Base-by-base conservation (phyloP, 2,113 vertebrate genomes). In the Mesitornis unicolor region DNA sequence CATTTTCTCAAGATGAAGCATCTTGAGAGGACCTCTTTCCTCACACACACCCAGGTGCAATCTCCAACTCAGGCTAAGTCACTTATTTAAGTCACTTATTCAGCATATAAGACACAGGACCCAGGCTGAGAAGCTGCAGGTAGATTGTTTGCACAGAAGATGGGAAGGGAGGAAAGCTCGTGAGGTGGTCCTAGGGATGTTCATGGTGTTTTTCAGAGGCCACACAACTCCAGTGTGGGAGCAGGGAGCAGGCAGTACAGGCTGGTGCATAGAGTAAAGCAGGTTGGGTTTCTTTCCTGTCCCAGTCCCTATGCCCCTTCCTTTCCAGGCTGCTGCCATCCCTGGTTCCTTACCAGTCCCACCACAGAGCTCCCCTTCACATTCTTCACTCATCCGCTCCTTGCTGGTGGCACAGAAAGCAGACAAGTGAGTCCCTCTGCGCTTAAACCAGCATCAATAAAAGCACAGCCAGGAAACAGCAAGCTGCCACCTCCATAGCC, bases 241-340 rank as follows among this genome's bases (percentile, higher is more conserved):
- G 31, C 0, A 1, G 6, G 3, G 20, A 50, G 16, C 50, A 75
- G 70, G 26, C 7, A 33, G 40, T 5, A 7, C 14, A 13, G 5
- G 26, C 24, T 51, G 10, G 16, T 10, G 5, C 11, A 14, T 2
- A 16, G 35, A 88, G 33, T 7, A 70, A 88, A n/a, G 21, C 1
- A 0, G 35, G 12, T 11, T 35, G 18, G 3, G 11, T 53, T 92
- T 87, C 45, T 43, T 10, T 70, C 17, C 74, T 75, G 28, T 10
- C 38, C 24, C 5, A 25, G 20, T 70, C 45, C 20, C 10, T 13
- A 20, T 10, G 10, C 11, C 12, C 43, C 12, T 56, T 54, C 53
- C 28, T 83, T 65, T 61, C 70, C 19, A 61, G 28, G 40, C 31
- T 83, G 31, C 54, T 84, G 45, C 7, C 12, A 68, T 40, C 73